These are phyloP conservation scores for Ochotona princeps DNA, from an alignment of 2,113 vertebrate genomes.

Conservation along the genomic window DNA sequence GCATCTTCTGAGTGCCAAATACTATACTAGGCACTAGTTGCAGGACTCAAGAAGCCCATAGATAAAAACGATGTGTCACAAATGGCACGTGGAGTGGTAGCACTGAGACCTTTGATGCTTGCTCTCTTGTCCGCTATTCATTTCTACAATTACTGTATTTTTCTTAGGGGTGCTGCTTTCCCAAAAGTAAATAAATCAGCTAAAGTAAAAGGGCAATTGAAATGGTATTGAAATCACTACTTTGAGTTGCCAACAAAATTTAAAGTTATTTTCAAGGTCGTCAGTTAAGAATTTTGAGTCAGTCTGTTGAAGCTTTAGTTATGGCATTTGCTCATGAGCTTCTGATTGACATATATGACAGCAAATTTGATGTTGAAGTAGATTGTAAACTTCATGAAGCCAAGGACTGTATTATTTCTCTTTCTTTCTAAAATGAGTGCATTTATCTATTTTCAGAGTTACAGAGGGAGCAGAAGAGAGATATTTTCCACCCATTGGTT, in stretches of 20 bases:
- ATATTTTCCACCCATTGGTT: too few species aligned
- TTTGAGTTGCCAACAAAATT: neutral
- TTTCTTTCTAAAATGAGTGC: too few species aligned
- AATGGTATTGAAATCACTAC: neutral
- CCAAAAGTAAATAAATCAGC: neutral
- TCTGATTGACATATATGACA: neutral
- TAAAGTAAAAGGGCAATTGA: neutral
- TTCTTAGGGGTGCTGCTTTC: conserved; percentile 1
- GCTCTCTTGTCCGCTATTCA: neutral
- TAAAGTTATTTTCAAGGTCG: neutral
- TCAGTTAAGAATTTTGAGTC: neutral
- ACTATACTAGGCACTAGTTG: neutral
- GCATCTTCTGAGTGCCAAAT: neutral
- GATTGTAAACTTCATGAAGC: neutral
- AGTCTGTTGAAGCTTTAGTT: neutral
- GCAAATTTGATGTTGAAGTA: neutral
- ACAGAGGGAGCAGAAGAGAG: too few species aligned
- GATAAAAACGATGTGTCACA: neutral
- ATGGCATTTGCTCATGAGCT: neutral
- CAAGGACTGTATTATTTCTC: neutral
- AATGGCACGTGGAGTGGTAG: rapidly evolving
- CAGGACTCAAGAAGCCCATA: neutral
- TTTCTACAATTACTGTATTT: neutral
- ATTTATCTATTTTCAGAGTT: too few species aligned
- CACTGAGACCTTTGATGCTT: neutral